phyloP scores from a whole-genome alignment of 1,140 invertebrate species.

The Littorina saxatilis region DNA sequence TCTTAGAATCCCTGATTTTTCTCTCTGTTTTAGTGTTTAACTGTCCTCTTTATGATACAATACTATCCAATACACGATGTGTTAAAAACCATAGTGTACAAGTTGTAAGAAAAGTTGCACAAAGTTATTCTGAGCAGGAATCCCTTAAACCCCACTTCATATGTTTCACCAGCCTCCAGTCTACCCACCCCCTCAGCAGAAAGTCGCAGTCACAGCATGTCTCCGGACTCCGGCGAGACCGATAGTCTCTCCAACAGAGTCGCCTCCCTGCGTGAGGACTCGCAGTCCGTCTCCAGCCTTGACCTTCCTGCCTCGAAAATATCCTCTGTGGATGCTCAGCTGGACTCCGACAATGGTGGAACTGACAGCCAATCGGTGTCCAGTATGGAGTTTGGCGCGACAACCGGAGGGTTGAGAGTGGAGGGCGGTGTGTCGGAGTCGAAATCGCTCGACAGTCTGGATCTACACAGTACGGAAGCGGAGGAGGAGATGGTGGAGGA shows the following conservation, averaged over 20 bases:
- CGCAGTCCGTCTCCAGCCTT: conserved; percentile 71
- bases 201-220: conserved; percentile 19
- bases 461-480: conserved; percentile 38
- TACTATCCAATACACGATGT: too few relatives aligned
- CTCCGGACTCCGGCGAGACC: not conserved
- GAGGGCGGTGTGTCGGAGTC: conserved; percentile 54
- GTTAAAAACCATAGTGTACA: too few relatives aligned
- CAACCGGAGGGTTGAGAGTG: conserved; percentile 58
- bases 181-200: not conserved
- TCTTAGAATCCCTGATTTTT: too few relatives aligned
- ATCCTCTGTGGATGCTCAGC: conserved; percentile 17
- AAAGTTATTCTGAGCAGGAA: too few relatives aligned
- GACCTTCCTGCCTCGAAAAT: conserved; percentile 54
- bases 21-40: too few relatives aligned
- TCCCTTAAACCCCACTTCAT: too few relatives aligned
- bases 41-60: too few relatives aligned
- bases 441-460: conserved; percentile 68
- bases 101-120: too few relatives aligned
- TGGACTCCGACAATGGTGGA: conserved; percentile 42
- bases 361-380: conserved; percentile 75
- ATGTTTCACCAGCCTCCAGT: too few relatives aligned
- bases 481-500: not conserved
- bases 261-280: conserved; percentile 54
- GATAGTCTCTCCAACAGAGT: conserved; percentile 26
- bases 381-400: conserved; percentile 74